phyloP scores from a whole-genome alignment of 2,113 vertebrate species.

The Albula goreensis region DNA sequence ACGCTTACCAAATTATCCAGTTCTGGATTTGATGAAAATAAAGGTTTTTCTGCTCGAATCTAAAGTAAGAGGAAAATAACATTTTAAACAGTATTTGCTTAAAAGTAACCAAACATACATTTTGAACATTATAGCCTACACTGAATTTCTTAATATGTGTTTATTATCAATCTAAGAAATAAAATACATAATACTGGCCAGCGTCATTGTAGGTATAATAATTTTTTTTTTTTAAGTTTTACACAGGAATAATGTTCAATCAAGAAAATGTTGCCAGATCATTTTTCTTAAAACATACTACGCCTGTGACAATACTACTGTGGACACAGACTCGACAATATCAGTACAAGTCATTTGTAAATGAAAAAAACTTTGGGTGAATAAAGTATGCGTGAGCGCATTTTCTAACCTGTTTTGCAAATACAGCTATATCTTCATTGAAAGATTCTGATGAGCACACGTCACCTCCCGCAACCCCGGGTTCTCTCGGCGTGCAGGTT shows the following conservation, averaged over 20 bases:
- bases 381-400: constrained; percentile 27
- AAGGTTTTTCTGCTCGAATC: constrained; percentile 98
- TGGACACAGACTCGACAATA: not conserved
- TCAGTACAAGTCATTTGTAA: not conserved
- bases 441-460: constrained; percentile 99
- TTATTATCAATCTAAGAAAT: not conserved
- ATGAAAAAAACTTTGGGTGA: not conserved
- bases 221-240: too few relatives aligned
- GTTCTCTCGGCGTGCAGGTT: constrained; percentile 98
- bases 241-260: not conserved
- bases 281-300: not conserved
- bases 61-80: constrained; percentile 69
- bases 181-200: not conserved
- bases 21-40: constrained; percentile 99
- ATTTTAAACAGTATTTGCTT: constrained; percentile 27
- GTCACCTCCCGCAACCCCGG: constrained; percentile 98
- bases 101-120: constrained; percentile 14
- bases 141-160: not conserved
- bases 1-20: constrained; percentile 98
- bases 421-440: constrained; percentile 99
- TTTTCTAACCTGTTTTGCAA: constrained; percentile 97
- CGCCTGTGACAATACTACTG: not conserved
- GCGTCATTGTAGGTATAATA: not conserved
- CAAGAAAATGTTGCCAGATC: not conserved
- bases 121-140: not conserved